Conservation (phyloP, 2,797 vertebrate genomes). For the Chloroceryle amazona region DNA sequence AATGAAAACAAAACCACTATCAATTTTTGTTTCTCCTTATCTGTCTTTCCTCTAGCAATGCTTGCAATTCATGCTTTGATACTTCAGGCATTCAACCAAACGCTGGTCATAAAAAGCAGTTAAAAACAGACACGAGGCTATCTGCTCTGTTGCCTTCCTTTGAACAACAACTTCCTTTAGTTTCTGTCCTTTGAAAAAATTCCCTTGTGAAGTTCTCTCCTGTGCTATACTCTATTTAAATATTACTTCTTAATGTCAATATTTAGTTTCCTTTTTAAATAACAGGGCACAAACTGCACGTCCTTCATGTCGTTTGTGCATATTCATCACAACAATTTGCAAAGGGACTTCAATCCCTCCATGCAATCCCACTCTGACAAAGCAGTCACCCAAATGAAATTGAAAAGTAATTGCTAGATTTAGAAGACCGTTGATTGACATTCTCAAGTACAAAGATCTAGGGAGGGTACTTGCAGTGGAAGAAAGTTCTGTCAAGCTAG, state of each 20-base stretch:
- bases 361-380: background rate
- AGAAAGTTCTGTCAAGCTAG: background rate
- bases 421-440: background rate
- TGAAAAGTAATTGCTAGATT: background rate
- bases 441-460: background rate
- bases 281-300: background rate
- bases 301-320: background rate
- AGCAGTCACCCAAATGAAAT: background rate
- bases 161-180: background rate
- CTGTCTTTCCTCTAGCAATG: background rate
- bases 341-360: background rate
- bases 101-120: background rate
- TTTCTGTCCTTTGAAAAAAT: background rate
- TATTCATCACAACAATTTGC: background rate
- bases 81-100: slow-evolving; percentile 8
- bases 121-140: background rate
- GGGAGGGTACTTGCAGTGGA: background rate
- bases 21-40: slow-evolving; percentile 11
- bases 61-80: slow-evolving; percentile 15
- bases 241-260: background rate
- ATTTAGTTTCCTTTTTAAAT: slow-evolving; percentile 11
- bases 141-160: background rate
- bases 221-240: background rate
- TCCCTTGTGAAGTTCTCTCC: background rate
- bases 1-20: slow-evolving; percentile 14